A percentile compares a stretch with the other conserved stretches of the same genome.
These are phyloP conservation scores for Erynnis tages DNA, from an alignment of 2,888 invertebrate species.

Conservation along the genomic window DNA sequence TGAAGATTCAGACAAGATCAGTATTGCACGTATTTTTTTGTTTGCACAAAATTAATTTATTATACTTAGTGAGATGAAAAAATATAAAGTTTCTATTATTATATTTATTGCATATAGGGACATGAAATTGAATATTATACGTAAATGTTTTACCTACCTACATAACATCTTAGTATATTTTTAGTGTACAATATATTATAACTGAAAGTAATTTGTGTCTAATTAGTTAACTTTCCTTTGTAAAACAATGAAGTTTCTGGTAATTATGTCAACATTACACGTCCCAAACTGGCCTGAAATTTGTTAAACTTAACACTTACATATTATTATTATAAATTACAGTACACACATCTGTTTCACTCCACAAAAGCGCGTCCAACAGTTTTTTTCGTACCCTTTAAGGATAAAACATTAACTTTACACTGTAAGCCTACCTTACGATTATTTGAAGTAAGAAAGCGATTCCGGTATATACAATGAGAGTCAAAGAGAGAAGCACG, in stretches of 20 bases:
- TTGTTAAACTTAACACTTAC: constrained; percentile 5
- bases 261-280: not conserved
- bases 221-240: too few relatives aligned
- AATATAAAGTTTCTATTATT: too few relatives aligned
- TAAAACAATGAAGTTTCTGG: too few relatives aligned
- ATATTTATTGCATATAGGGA: not conserved
- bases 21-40: constrained; percentile 13
- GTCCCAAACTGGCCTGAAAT: not conserved
- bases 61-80: too few relatives aligned
- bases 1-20: constrained; percentile 43
- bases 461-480: constrained; percentile 21
- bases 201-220: too few relatives aligned
- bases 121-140: too few relatives aligned
- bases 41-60: too few relatives aligned
- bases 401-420: not conserved
- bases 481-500: constrained; percentile 16
- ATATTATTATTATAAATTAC: constrained; percentile 14
- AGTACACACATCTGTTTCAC: not conserved
- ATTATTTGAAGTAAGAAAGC: constrained; percentile 1
- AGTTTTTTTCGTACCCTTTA: not conserved
- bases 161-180: too few relatives aligned
- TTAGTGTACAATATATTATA: too few relatives aligned
- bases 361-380: constrained; percentile 2
- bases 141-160: too few relatives aligned
- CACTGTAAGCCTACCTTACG: not conserved